A percentile compares a stretch with the other conserved stretches of the same genome.
Evolutionary conservation across 2,888 invertebrate species (phyloP).

Genomic region (Nipponacmea schrenckii): DNA sequence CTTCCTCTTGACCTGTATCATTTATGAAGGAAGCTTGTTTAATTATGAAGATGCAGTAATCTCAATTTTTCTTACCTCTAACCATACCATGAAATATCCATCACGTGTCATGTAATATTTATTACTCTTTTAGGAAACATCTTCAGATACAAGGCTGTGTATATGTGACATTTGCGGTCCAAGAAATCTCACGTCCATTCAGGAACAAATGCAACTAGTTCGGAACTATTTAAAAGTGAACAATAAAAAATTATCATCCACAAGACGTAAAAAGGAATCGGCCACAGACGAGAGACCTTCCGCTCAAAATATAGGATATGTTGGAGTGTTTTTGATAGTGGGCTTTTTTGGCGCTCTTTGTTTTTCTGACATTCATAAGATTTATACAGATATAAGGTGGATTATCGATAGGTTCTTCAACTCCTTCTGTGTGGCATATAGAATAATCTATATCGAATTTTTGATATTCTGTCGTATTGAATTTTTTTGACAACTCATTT

Average conservation of each 20-base stretch:
- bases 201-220: neutral
- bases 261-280: neutral
- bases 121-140: too few relatives aligned
- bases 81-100: too few relatives aligned
- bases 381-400: neutral
- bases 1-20: too few relatives aligned
- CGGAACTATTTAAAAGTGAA: neutral
- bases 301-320: neutral
- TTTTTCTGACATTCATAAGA: neutral
- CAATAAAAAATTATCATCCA: neutral
- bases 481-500: too few relatives aligned
- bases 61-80: neutral
- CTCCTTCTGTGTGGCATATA: too few relatives aligned
- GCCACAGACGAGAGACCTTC: neutral
- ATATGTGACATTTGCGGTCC: neutral
- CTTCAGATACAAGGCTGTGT: neutral
- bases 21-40: too few relatives aligned
- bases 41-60: neutral
- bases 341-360: neutral
- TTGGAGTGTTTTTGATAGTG: neutral
- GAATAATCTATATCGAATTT: too few relatives aligned
- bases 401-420: too few relatives aligned
- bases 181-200: neutral
- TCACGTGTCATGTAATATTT: too few relatives aligned
- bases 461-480: too few relatives aligned